Conservation (phyloP, 2,888 invertebrate species). For the Acronicta leporina region DNA sequence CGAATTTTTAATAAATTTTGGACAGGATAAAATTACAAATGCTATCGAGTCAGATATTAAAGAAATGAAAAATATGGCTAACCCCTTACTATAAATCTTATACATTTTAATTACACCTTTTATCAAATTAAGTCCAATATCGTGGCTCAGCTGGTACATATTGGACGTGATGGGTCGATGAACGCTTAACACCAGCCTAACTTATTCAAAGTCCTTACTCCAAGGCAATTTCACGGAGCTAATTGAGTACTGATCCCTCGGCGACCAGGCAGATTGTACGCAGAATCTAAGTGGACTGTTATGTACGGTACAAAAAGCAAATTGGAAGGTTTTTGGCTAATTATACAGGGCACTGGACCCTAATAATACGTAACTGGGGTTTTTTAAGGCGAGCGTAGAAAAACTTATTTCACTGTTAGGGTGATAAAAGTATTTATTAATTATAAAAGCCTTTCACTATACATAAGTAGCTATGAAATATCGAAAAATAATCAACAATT, state of each 20-base stretch:
- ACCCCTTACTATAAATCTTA: too few species aligned
- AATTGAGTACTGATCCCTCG: slow-evolving; percentile 53
- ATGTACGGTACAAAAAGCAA: slow-evolving; percentile 22
- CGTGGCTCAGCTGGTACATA: slow-evolving; percentile 2
- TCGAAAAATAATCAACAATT: too few species aligned
- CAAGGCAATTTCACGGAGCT: slow-evolving; percentile 53
- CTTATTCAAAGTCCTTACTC: slow-evolving; percentile 57
- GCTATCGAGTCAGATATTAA: too few species aligned
- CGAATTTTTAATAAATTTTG: too few species aligned
- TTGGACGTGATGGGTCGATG: slow-evolving; percentile 19
- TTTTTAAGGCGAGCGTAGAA: background rate
- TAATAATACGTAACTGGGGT: background rate
- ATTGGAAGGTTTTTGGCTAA: slow-evolving; percentile 13
- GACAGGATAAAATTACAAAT: too few species aligned
- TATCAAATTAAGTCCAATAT: slow-evolving; percentile 21
- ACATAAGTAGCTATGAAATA: too few species aligned
- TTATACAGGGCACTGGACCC: slow-evolving; percentile 14
- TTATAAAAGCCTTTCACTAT: too few species aligned
- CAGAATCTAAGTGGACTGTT: slow-evolving; percentile 21
- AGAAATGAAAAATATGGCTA: too few species aligned
- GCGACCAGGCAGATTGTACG: slow-evolving; percentile 34
- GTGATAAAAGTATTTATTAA: too few species aligned
- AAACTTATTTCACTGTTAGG: too few species aligned
- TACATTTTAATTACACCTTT: background rate
- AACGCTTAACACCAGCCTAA: slow-evolving; percentile 48